Conservation (phyloP, 1,140 invertebrate species). For the Plectrocnemia conspersa region DNA sequence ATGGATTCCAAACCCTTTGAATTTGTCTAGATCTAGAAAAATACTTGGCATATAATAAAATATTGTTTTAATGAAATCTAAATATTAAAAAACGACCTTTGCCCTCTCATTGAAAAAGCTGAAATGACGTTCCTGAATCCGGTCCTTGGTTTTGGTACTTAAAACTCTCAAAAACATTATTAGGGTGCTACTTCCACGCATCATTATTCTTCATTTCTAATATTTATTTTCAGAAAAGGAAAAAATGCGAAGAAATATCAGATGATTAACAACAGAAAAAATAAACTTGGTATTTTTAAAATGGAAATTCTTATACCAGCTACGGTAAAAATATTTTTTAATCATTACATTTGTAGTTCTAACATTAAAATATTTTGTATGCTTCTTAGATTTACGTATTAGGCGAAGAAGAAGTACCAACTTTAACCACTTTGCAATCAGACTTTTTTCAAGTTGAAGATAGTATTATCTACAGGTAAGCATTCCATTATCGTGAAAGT, state of each 20-base stretch:
- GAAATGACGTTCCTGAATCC: too few relatives aligned
- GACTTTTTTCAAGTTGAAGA: constrained; percentile 50
- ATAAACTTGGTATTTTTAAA: constrained; percentile 51
- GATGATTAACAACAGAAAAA: constrained; percentile 48
- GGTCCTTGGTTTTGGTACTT: too few relatives aligned
- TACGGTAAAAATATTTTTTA: constrained; percentile 45
- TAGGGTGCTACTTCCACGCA: too few relatives aligned
- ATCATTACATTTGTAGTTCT: constrained; percentile 1
- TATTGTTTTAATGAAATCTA: too few relatives aligned
- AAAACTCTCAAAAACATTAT: too few relatives aligned
- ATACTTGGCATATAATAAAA: too few relatives aligned
- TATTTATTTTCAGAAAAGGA: constrained; percentile 16
- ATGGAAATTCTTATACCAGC: constrained; percentile 51
- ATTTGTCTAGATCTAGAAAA: too few relatives aligned
- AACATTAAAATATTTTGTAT: neutral
- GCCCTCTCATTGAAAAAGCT: too few relatives aligned
- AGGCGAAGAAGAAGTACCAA: constrained; percentile 59
- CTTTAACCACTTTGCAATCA: constrained; percentile 54
- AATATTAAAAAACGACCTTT: too few relatives aligned
- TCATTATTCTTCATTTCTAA: too few relatives aligned
- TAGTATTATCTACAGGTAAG: constrained; percentile 50
- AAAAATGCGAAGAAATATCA: constrained; percentile 39
- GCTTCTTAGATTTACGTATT: constrained; percentile 55
- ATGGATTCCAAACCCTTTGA: too few relatives aligned
- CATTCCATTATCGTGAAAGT: neutral